Base-by-base conservation (phyloP, 2,113 vertebrate species). In the Neotoma lepida region DNA sequence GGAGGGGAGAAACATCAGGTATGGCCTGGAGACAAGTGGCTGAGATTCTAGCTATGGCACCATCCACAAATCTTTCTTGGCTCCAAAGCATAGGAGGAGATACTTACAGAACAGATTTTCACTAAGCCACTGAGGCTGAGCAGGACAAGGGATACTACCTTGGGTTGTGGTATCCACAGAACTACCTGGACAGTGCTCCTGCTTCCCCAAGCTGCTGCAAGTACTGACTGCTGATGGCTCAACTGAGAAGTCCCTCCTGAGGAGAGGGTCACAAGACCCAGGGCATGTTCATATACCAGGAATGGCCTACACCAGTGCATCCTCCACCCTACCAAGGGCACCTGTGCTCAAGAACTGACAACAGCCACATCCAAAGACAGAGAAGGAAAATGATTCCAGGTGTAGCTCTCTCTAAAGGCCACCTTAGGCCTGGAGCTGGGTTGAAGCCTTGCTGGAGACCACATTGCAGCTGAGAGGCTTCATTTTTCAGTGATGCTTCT, bases 111-210 rank as follows among this genome's bases (percentile, higher is more conserved):
- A 49, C 49, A 35, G 30, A 49, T 44, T 24, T 86, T 6, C n/a
- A 78, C 2, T 33, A 12, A 58, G 49, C 2, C 15, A 30, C 26
- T 1, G 46, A 46, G 4, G 1, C 66, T 17, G 35, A 58, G 49
- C 22, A 20, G 2, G 0, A 0, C 24, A 4, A 12, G 41, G 10
- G 61, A 2, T 6, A 30, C 15, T 39, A 18, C 3, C 10, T 28
- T 1, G 2, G 6, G 6, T 0, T 18, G 4, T 0, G 4, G 4
- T 4, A 1, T 4, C 56, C 39, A 18, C 51, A 26, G 3, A 41
- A 49, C 26, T 12, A 15, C 1, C 6, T 28, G 9, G 41, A 26
- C 41, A 0, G 9, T 46, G 41, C 20, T 0, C 0, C 12, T 13
- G 13, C 15, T 78, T 87, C 17, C 46, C 14, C 26, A 3, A 35